Conservation (phyloP, 1,140 invertebrate genomes). For the Mycetomoellerius zeteki region DNA sequence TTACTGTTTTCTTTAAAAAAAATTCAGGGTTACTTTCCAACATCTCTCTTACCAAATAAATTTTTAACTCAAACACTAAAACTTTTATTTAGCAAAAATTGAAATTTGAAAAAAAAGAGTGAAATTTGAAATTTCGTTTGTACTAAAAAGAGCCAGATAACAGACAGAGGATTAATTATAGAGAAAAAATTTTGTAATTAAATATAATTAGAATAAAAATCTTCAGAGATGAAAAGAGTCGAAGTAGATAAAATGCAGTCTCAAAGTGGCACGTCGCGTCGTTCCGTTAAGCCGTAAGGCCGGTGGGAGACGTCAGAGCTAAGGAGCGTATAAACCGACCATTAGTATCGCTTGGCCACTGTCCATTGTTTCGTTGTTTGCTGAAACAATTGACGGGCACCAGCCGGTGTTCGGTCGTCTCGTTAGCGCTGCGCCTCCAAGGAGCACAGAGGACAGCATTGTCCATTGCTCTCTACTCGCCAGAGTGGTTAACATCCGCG, state of each 20-base stretch:
- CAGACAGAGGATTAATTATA: too few species aligned
- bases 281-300: slow-evolving; percentile 52
- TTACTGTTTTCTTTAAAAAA: too few species aligned
- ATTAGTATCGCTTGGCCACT: slow-evolving; percentile 86
- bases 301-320: slow-evolving; percentile 72
- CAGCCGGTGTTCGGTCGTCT: slow-evolving; percentile 84
- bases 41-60: too few species aligned
- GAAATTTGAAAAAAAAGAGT: too few species aligned
- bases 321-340: slow-evolving; percentile 85
- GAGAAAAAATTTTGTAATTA: background rate
- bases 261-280: slow-evolving; percentile 54
- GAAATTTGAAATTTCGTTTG: too few species aligned
- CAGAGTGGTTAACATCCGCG: slow-evolving; percentile 84
- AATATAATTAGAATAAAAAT: background rate
- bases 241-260: slow-evolving; percentile 27
- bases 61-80: too few species aligned
- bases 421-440: slow-evolving; percentile 84
- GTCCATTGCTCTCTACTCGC: slow-evolving; percentile 75
- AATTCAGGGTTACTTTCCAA: too few species aligned
- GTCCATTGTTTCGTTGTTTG: slow-evolving; percentile 87
- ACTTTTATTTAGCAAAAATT: too few species aligned
- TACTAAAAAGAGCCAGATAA: too few species aligned
- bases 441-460: slow-evolving; percentile 85
- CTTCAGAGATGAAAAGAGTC: background rate
- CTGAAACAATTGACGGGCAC: slow-evolving; percentile 87